These are phyloP conservation scores for Chrysogorgia sp. DNA, from an alignment of 92 coral and sea anemone species.

Conservation along the genomic window DNA sequence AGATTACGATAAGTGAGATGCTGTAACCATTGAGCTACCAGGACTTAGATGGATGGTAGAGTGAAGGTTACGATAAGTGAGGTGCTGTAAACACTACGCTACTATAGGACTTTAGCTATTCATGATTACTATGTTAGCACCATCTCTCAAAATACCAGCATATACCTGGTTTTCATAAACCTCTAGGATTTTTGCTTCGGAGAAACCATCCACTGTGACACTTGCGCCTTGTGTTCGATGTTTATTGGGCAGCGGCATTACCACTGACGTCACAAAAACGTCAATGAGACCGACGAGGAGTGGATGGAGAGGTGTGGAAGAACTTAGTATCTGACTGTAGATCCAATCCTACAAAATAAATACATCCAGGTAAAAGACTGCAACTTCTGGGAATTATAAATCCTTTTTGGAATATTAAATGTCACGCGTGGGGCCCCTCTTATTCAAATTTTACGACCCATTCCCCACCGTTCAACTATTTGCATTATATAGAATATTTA, in stretches of 20 bases:
- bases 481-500: too few relatives aligned
- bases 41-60: too few relatives aligned
- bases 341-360: constrained; percentile 80
- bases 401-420: too few relatives aligned
- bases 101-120: too few relatives aligned
- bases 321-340: constrained; percentile 76
- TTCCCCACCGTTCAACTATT: too few relatives aligned
- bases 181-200: constrained; percentile 80
- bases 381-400: background rate
- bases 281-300: constrained; percentile 80
- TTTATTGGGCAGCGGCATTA: constrained; percentile 76
- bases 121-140: background rate
- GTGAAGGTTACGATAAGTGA: constrained; percentile 6
- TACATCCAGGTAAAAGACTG: background rate
- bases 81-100: background rate
- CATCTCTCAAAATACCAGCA: background rate
- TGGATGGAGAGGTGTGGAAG: constrained; percentile 85
- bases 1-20: too few relatives aligned
- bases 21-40: too few relatives aligned
- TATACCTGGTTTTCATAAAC: constrained; percentile 67
- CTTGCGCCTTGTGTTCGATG: constrained; percentile 50
- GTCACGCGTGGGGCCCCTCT: too few relatives aligned
- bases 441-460: too few relatives aligned
- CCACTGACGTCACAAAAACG: constrained; percentile 84
- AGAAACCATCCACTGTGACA: constrained; percentile 73